A percentile compares a stretch with the other conserved stretches of the same genome.
Evolutionary conservation across 2,888 invertebrate species (phyloP).

Genomic region (Dasypogon diadema): DNA sequence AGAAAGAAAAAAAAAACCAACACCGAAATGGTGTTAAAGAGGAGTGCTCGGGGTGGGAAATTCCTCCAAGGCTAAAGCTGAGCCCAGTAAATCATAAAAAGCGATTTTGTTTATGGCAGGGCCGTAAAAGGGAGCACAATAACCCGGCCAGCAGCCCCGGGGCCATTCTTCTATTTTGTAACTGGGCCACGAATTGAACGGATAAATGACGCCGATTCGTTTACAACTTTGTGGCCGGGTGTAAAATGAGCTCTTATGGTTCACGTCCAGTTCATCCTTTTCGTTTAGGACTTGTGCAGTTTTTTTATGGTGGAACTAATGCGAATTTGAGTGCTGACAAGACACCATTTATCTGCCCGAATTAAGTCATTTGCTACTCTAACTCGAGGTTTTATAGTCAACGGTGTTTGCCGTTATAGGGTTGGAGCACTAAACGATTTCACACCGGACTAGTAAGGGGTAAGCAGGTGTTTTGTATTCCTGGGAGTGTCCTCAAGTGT

Average conservation of each 20-base stretch:
- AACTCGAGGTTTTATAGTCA: conserved; percentile 3
- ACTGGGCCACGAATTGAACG: background rate
- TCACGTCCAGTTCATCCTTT: conserved; percentile 14
- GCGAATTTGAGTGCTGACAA: conserved; percentile 39
- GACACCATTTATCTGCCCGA: conserved; percentile 31
- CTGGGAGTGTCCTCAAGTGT: background rate
- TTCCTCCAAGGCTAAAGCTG: background rate
- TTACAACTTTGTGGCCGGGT: background rate
- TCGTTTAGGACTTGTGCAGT: background rate
- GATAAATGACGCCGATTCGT: conserved; percentile 2
- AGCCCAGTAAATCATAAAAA: conserved; percentile 5
- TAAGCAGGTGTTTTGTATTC: no score
- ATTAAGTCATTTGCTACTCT: conserved; percentile 24
- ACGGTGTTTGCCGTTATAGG: background rate
- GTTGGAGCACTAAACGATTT: background rate
- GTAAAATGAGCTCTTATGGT: conserved; percentile 9
- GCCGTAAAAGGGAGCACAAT: conserved; percentile 11
- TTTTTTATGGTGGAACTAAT: conserved; percentile 21
- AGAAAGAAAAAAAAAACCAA: background rate
- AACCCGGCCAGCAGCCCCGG: background rate
- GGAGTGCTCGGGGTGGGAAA: no score
- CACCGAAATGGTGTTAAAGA: no score
- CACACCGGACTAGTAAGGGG: background rate
- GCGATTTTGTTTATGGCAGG: conserved; percentile 16
- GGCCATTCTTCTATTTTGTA: conserved; percentile 4